Evolutionary conservation across 1,140 invertebrate genomes (phyloP).

Genomic region (Xylocopa sonorina): DNA sequence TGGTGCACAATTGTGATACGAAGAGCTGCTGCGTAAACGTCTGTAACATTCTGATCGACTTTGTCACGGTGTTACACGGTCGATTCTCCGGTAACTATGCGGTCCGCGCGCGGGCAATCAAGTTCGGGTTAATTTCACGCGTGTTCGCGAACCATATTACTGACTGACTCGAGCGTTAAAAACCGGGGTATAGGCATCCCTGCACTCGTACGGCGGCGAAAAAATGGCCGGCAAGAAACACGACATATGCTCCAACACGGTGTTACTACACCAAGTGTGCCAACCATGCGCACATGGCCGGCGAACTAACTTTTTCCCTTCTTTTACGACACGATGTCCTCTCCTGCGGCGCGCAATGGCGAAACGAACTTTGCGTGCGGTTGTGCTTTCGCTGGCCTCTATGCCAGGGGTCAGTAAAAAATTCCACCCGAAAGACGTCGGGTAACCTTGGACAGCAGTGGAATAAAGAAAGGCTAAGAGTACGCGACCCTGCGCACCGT

Average conservation of each 20-base stretch:
- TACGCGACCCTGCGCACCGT: not conserved
- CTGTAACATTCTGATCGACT: slow-evolving; percentile 14
- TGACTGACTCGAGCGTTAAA: slow-evolving; percentile 9
- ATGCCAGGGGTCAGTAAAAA: slow-evolving; percentile 42
- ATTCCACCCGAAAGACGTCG: not conserved
- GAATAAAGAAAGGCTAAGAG: not conserved
- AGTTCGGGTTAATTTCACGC: slow-evolving; percentile 46
- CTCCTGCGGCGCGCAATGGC: slow-evolving; percentile 60
- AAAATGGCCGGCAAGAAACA: slow-evolving; percentile 62
- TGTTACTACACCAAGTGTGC: slow-evolving; percentile 58
- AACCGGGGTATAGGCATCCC: slow-evolving; percentile 37
- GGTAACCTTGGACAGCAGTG: slow-evolving; percentile 8
- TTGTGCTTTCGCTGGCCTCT: slow-evolving; percentile 56
- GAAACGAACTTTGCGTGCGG: slow-evolving; percentile 64
- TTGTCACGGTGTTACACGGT: slow-evolving; percentile 20
- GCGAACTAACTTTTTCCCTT: slow-evolving; percentile 56
- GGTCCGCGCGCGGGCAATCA: slow-evolving; percentile 30
- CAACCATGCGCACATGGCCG: slow-evolving; percentile 68
- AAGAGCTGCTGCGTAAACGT: not conserved
- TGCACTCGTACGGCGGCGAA: slow-evolving; percentile 44
- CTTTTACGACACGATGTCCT: slow-evolving; percentile 44
- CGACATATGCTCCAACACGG: slow-evolving; percentile 62
- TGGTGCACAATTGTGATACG: no score
- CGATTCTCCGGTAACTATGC: slow-evolving; percentile 20
- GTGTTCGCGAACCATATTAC: slow-evolving; percentile 27